These are phyloP conservation scores for Bathynomus jamesi DNA, from an alignment of 1,140 invertebrate species.

Conservation along the genomic window DNA sequence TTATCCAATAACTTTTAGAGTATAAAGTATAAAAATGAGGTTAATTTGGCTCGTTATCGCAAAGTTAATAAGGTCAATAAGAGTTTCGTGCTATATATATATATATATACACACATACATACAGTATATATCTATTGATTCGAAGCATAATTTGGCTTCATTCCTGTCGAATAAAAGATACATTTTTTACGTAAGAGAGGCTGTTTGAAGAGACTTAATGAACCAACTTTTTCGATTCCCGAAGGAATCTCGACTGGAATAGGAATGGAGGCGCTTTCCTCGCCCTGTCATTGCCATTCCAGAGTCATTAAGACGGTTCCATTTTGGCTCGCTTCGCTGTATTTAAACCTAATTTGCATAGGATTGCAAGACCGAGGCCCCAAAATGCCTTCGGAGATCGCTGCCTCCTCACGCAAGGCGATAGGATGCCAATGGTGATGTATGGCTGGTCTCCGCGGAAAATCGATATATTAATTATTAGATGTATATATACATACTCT, in stretches of 20 bases:
- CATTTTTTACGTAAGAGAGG: neutral
- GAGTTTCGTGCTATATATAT: too few species aligned
- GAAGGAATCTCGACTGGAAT: neutral
- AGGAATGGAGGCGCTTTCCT: conserved; percentile 15
- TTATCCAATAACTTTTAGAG: too few species aligned
- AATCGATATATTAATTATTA: conserved; percentile 11
- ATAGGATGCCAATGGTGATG: conserved; percentile 34
- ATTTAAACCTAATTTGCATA: conserved; percentile 36
- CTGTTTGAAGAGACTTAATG: neutral
- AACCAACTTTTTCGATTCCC: neutral
- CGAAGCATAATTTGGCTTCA: neutral
- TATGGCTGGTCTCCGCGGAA: conserved; percentile 22
- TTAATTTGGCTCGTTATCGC: too few species aligned
- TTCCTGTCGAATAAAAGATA: neutral
- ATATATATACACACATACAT: neutral
- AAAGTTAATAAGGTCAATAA: too few species aligned
- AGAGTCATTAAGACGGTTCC: conserved; percentile 25
- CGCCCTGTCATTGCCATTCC: conserved; percentile 26
- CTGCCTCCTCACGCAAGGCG: conserved; percentile 15
- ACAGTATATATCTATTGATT: neutral
- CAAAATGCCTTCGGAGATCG: conserved; percentile 25
- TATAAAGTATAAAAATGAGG: too few species aligned
- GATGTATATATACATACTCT: neutral
- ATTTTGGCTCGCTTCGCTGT: conserved; percentile 24
- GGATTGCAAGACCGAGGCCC: conserved; percentile 37